Evolutionary conservation across 2,797 vertebrate genomes (phyloP), one percentile per base, ranked within the genome.

Genomic region (Enteromius argenteus): DNA sequence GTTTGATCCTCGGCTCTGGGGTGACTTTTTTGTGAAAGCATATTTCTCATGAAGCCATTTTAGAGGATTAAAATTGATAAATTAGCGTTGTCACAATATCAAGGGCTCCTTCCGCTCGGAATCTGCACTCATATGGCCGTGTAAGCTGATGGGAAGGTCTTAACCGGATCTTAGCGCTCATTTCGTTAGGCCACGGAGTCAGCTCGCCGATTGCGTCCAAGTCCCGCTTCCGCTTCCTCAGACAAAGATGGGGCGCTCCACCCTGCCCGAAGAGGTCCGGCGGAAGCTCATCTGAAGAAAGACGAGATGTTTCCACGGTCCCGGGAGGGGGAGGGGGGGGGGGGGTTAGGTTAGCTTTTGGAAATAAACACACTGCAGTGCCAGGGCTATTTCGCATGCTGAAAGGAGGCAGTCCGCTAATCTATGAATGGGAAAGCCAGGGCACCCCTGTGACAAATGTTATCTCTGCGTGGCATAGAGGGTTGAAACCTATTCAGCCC

Each of bases 381-480:
- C 95, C 95, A 96, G 94, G 94, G 92, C 94, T 93, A 95, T 94
- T 94, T 94, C 93, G 91, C 91, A 93, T 92, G 91, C 92, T 96
- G 95, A 95, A 96, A 95, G 92, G 93, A 93, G 90, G 90, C 93
- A 89, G 93, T 94, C 94, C 93, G 91, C 95, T 96, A 95, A 96
- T 96, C 95, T 95, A 93, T 95, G 94, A 95, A 95, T 95, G 95
- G 93, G 91, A 79, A 92, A 92, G 90, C 91, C 89, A 87, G 92
- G 94, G 93, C 94, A 94, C 93, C 94, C 94, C 88, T 39, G 93
- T 95, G 93, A 96, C 94, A 95, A 95, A 95, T 94, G 95, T 96
- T 96, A 96, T 96, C 95, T 95, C 95, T 37, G 89, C 83, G 86
- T 94, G 94, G 93, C 95, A 96, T 93, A 94, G 94, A 94, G 93